Evolutionary conservation across 2,113 vertebrate genomes (phyloP).

Genomic region (Aptenodytes forsteri): DNA sequence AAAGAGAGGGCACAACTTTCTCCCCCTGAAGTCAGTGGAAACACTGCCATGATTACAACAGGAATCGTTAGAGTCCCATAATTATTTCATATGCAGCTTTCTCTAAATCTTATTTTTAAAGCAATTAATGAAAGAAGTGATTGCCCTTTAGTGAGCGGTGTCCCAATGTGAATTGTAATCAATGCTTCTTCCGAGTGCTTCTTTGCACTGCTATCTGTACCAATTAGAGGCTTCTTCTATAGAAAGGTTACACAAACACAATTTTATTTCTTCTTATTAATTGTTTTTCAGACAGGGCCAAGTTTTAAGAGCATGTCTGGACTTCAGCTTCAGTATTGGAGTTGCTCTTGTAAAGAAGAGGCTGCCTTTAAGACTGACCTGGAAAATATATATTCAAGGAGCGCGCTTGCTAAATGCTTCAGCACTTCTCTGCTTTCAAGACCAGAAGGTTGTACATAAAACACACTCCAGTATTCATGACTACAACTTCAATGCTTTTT

Average conservation of each 20-base stretch:
- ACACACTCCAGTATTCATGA: background rate
- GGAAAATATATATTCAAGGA: background rate
- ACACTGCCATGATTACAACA: background rate
- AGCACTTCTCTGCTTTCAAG: background rate
- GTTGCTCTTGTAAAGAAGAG: background rate
- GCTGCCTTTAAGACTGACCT: background rate
- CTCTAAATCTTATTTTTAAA: constrained; percentile 15
- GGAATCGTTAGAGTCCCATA: background rate
- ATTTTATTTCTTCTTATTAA: background rate
- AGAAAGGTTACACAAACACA: background rate
- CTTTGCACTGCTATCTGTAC: background rate
- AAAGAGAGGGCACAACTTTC: background rate
- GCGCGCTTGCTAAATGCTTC: background rate
- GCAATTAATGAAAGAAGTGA: constrained; percentile 21
- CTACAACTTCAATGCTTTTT: background rate
- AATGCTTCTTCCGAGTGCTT: background rate
- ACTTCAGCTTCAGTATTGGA: background rate
- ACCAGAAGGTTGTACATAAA: constrained; percentile 17
- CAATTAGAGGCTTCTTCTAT: background rate
- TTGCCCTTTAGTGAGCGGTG: background rate
- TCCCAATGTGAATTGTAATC: background rate
- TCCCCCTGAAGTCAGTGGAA: background rate
- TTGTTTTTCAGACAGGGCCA: background rate
- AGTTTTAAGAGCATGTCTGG: background rate
- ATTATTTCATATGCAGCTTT: constrained; percentile 15